These are phyloP conservation scores for Parazoanthus atlanticus DNA, from an alignment of 92 coral and sea anemone species.

Conservation along the genomic window DNA sequence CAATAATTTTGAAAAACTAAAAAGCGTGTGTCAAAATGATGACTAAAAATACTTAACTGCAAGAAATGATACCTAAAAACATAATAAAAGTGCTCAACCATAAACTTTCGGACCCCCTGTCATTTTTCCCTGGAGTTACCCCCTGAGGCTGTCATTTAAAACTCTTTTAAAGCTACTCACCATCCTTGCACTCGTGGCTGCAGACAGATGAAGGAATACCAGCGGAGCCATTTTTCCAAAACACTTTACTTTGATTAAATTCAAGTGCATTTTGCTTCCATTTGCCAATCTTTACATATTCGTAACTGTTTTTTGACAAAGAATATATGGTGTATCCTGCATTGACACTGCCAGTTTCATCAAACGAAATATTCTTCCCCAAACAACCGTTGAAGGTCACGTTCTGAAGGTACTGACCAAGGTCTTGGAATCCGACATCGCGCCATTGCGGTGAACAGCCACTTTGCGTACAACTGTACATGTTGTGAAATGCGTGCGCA, in stretches of 20 bases:
- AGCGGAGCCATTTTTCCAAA: conserved; percentile 11
- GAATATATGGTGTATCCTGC: conserved; percentile 60
- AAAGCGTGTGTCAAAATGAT: no score
- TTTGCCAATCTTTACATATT: conserved; percentile 49
- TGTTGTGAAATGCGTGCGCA: conserved; percentile 75
- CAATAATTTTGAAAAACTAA: no score
- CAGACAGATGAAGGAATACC: conserved; percentile 52
- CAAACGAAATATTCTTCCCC: conserved; percentile 41
- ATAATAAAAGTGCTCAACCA: no score
- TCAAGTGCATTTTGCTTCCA: conserved; percentile 45
- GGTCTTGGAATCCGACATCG: conserved; percentile 42
- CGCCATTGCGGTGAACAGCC: conserved; percentile 45
- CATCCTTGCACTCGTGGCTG: conserved; percentile 57
- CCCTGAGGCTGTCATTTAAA: neutral
- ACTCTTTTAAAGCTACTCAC: conserved; percentile 31
- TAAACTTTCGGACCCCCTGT: no score
- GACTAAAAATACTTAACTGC: no score
- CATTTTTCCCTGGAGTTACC: no score
- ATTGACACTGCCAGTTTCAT: conserved; percentile 48
- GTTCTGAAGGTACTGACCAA: conserved; percentile 53
- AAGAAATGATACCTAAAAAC: no score
- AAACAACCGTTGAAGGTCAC: conserved; percentile 58
- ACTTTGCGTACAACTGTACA: conserved; percentile 56
- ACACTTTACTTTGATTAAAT: conserved; percentile 9
- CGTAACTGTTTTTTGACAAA: conserved; percentile 30